Base-by-base conservation (phyloP, 2,113 vertebrate genomes). In the Geococcyx californianus region DNA sequence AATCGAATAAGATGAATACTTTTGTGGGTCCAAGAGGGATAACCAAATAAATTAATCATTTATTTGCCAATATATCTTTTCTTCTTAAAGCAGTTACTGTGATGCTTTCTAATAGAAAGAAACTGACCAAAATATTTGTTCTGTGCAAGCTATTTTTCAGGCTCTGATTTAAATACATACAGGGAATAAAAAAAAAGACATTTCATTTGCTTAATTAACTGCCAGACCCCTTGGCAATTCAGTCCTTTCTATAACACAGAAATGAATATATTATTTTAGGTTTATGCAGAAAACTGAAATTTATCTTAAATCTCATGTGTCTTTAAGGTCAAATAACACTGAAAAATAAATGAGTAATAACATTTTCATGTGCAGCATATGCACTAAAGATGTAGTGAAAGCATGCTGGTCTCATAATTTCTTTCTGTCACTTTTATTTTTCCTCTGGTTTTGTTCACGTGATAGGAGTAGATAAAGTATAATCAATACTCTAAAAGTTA, bases 381-480 rank as follows among this genome's bases (percentile, higher is more conserved):
- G 40, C 33, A 85, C 54, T 91, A 36, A 72, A 70, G 44, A 66
- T 59, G 72, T 78, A 73, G 58, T 66, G 76, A 28, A 59, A 95
- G 56, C 15, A 40, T 68, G 55, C 17, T n/a, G 12, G 52, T 92
- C 44, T 63, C 45, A 45, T n/a, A 49, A 70, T 69, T 91, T 70
- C 52, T 70, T 90, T 91, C 73, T 83, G 33, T 72, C 47, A 91
- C 82, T 90, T 95, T 60, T 64, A 73, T 93, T 95, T 72, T 90
- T 64, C 79, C 49, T 42, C 2, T 45, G 54, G 58, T 19, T 60
- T 89, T 74, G 90, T 91, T 83, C 26, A 80, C 2, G 70, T 76
- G 68, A 94, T 28, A 95, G 73, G 45, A 95, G 74, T 55, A 95
- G 80, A 95, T 87, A 96, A 94, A 97, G 96, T 33, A 95, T 68